Base-by-base conservation (phyloP, 2,113 vertebrate genomes). In the Silurus glanis region DNA sequence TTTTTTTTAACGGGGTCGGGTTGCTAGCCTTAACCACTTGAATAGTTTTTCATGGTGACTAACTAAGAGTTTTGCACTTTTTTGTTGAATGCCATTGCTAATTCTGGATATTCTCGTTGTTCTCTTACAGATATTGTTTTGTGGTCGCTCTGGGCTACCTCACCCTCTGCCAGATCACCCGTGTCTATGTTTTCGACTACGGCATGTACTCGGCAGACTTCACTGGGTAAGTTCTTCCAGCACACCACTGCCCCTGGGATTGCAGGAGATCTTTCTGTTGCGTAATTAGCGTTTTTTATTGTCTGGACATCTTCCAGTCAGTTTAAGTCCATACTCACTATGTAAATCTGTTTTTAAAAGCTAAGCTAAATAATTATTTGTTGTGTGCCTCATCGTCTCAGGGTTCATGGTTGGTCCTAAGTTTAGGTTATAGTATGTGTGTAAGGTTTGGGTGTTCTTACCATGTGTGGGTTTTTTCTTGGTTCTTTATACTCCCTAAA, bases 151-250 rank as follows among this genome's bases (percentile, higher is more conserved):
- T 99, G 87, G 97, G 97, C 91, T 99, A 99, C 94, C 97, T 99
- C 93, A 98, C 97, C 87, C 91, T 97, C 92, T 99, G 98, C 95
- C 98, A 99, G 95, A 94, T 99, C 92, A 98, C 97, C 83, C 95
- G 97, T 87, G 97, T 99, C 91, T 99, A 99, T 90, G 97, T 99
- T 91, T 99, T 99, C 89, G 98, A 99, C 92, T 99, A 99, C 66
- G 98, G 98, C 94, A 98, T 98, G 92, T 99, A 99, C 94, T 99
- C 98, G 71, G 97, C 98, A 91, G 98, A 99, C 91, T 99, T 99
- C 92, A 99, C 98, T 89, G 98, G 98, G 98, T 99, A 96, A 97
- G 97, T 84, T 86, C 62, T 85, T 83, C 19, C n/a, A 14, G 47
- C 83, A 19, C 23, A 61, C 47, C 55, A 45, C 23, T 66, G 12